Evolutionary conservation across 2,113 vertebrate genomes (phyloP).

Genomic region (Stegostoma tigrinum): DNA sequence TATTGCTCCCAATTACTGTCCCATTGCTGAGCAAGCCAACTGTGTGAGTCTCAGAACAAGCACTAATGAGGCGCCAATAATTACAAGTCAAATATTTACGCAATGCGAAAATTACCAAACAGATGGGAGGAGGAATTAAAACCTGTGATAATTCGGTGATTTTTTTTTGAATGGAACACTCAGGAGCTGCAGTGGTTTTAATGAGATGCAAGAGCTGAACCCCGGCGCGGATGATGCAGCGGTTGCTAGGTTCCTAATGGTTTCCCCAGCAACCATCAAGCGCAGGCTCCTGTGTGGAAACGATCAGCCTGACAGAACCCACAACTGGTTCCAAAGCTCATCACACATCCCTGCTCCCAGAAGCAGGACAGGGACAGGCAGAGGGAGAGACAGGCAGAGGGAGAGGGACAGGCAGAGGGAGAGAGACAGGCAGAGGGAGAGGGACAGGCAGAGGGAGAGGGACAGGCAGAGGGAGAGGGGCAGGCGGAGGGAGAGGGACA

Average conservation of each 20-base stretch:
- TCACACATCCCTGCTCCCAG: slow-evolving; percentile 49
- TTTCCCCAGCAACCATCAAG: slow-evolving; percentile 76
- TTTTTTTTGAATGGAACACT: slow-evolving; percentile 32
- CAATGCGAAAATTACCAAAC: slow-evolving; percentile 5
- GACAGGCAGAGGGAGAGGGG: too few relatives aligned
- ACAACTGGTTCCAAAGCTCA: slow-evolving; percentile 49
- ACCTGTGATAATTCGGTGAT: background rate
- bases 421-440: too few relatives aligned
- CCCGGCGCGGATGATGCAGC: slow-evolving; percentile 65
- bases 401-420: too few relatives aligned
- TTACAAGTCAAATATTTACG: slow-evolving; percentile 27
- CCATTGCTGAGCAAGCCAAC: background rate
- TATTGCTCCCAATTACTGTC: slow-evolving; percentile 27
- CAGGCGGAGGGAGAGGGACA: too few relatives aligned
- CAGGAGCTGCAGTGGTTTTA: slow-evolving; percentile 61
- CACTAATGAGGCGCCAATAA: slow-evolving; percentile 13
- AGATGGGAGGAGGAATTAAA: slow-evolving; percentile 2
- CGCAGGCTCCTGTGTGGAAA: slow-evolving; percentile 63
- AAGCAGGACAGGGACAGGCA: background rate
- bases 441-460: too few relatives aligned
- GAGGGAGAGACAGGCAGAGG: too few relatives aligned
- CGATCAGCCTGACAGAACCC: slow-evolving; percentile 60
- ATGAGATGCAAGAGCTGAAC: slow-evolving; percentile 72
- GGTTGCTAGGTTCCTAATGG: slow-evolving; percentile 86
- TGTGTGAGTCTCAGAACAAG: background rate